A percentile compares a stretch with the other conserved stretches of the same genome.
phyloP scores from a whole-genome alignment of 1,140 invertebrate species.

The Philopotamus ludificatus region DNA sequence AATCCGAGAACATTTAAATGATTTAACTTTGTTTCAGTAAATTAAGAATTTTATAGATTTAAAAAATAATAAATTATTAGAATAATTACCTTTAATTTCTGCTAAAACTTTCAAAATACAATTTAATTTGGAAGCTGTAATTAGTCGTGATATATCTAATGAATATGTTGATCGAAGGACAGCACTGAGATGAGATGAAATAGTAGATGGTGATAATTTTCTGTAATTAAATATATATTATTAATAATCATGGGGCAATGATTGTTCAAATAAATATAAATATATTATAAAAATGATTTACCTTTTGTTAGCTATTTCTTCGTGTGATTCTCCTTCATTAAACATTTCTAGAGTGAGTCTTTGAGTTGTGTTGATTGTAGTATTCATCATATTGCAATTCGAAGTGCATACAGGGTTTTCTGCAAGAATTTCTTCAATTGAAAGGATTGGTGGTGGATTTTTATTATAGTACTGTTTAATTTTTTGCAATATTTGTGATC shows the following conservation, averaged over 20 bases:
- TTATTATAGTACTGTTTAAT: conserved; percentile 24
- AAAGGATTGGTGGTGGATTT: conserved; percentile 3
- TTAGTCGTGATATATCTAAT: conserved; percentile 25
- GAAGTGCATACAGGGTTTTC: too few relatives aligned
- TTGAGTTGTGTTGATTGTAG: too few relatives aligned
- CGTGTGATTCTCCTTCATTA: conserved; percentile 1
- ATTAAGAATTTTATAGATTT: too few relatives aligned
- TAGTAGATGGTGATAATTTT: conserved; percentile 24
- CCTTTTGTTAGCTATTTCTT: conserved; percentile 28
- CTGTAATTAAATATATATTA: conserved; percentile 13
- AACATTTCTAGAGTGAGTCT: conserved; percentile 15
- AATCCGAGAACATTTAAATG: too few relatives aligned
- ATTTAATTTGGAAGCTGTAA: conserved; percentile 18
- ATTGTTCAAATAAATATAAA: not conserved
- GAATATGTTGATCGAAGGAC: conserved; percentile 1
- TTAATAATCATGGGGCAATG: too few relatives aligned
- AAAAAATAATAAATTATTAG: too few relatives aligned
- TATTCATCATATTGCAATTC: too few relatives aligned
- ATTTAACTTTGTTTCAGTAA: too few relatives aligned
- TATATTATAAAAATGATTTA: not conserved
- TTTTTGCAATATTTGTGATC: conserved; percentile 46
- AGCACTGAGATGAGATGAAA: conserved; percentile 21
- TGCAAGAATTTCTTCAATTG: conserved; percentile 5
- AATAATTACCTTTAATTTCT: too few relatives aligned
- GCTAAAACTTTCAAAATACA: conserved; percentile 21